Conservation (phyloP, 2,888 invertebrate genomes). For the Idaea dimidiata region DNA sequence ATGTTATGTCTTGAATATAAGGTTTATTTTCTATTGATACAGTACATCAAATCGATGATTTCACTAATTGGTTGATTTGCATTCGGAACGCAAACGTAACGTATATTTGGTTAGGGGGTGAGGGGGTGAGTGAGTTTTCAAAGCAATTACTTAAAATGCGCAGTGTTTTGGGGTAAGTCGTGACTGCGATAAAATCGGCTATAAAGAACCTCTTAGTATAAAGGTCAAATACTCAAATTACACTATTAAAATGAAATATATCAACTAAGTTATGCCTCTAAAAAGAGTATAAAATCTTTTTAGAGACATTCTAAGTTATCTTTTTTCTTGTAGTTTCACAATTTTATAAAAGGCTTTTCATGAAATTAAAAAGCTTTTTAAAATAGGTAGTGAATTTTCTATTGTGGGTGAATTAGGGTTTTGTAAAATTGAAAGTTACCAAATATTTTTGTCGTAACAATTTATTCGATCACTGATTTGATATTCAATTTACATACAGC, state of each 20-base stretch:
- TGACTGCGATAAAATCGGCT: slow-evolving; percentile 20
- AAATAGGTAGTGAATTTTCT: too few relatives aligned
- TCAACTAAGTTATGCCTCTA: neutral
- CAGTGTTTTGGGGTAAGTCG: slow-evolving; percentile 4
- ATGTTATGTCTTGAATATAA: slow-evolving; percentile 11
- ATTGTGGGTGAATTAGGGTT: neutral
- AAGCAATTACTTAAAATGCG: slow-evolving; percentile 28
- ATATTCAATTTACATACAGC: slow-evolving; percentile 53
- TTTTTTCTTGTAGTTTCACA: too few relatives aligned
- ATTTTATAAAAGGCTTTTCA: too few relatives aligned
- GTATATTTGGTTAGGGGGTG: slow-evolving; percentile 23
- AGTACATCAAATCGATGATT: slow-evolving; percentile 26
- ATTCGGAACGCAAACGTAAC: slow-evolving; percentile 35
- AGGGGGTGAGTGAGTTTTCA: slow-evolving; percentile 22
- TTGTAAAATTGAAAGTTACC: slow-evolving; percentile 5
- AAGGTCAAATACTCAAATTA: slow-evolving; percentile 18
- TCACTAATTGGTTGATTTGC: slow-evolving; percentile 57
- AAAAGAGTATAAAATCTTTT: neutral
- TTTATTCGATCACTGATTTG: slow-evolving; percentile 79
- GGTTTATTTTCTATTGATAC: slow-evolving; percentile 26
- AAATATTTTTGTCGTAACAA: slow-evolving; percentile 70
- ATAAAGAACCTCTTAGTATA: slow-evolving; percentile 10
- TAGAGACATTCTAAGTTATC: neutral
- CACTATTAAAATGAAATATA: slow-evolving; percentile 11
- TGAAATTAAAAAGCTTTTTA: too few relatives aligned